Evolutionary conservation across 2,888 invertebrate genomes (phyloP).

Genomic region (Metellina segmentata): DNA sequence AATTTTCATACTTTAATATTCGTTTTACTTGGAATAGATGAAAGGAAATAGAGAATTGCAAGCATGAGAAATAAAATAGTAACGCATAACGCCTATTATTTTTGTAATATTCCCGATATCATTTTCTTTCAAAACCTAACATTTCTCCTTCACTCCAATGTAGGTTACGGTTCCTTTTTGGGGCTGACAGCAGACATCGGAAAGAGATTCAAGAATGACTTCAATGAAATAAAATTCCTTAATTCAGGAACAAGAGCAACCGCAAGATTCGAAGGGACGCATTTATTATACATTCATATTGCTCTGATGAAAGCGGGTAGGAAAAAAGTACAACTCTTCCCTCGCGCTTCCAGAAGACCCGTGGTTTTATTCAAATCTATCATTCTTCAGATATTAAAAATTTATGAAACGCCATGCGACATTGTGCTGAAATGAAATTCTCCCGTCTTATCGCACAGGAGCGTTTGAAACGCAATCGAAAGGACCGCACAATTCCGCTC

Average conservation of each 20-base stretch:
- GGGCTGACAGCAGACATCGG: no score
- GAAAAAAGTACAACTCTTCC: neutral
- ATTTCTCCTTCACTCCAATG: no score
- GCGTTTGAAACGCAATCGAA: neutral
- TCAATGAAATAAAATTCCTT: neutral
- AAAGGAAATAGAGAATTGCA: neutral
- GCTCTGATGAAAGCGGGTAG: neutral
- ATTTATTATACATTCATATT: neutral
- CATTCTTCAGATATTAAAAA: conserved; percentile 28
- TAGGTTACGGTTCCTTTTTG: no score
- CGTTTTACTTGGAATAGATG: no score
- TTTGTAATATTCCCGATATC: neutral
- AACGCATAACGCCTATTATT: neutral
- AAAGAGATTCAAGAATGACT: neutral
- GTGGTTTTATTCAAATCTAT: conserved; percentile 17
- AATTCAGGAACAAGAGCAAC: neutral
- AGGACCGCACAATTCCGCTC: neutral
- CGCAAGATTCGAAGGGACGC: neutral
- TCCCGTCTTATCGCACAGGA: neutral
- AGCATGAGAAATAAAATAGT: neutral
- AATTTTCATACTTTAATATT: no score
- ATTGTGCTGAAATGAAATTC: conserved; percentile 18
- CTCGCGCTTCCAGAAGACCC: neutral
- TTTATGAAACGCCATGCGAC: conserved; percentile 17
- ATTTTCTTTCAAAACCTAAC: neutral